Percentiles rank a stretch among this genome's conserved stretches.
Evolutionary conservation across 2,888 invertebrate genomes (phyloP).

Genomic region (Nemapogon koenigi): DNA sequence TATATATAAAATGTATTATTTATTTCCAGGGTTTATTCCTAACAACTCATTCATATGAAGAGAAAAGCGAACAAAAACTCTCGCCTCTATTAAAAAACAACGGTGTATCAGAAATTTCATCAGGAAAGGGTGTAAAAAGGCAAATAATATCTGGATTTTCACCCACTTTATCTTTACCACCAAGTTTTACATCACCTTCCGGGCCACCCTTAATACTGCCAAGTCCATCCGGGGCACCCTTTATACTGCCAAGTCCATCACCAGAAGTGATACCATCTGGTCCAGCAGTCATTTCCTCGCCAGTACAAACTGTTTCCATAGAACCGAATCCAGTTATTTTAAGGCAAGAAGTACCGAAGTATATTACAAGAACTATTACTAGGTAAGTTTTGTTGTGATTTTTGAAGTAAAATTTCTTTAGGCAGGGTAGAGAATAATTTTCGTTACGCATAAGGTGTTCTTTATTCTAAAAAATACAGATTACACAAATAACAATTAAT

Average conservation of each 20-base stretch:
- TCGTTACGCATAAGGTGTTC: too few species aligned
- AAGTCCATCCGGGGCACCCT: background rate
- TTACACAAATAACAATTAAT: too few species aligned
- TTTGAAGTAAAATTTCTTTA: too few species aligned
- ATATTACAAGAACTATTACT: conserved; percentile 50
- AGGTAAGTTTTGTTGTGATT: too few species aligned
- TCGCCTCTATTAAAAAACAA: conserved; percentile 38
- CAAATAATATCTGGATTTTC: conserved; percentile 24
- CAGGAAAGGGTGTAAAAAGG: conserved; percentile 42
- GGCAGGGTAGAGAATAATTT: too few species aligned
- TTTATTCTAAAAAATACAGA: too few species aligned
- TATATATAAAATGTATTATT: conserved; percentile 10
- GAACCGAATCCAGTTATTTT: conserved; percentile 52
- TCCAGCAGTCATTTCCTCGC: conserved; percentile 34
- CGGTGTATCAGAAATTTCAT: conserved; percentile 38
- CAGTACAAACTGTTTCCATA: conserved; percentile 25
- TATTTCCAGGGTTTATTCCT: conserved; percentile 44
- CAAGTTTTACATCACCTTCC: conserved; percentile 3
- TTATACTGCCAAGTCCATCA: background rate
- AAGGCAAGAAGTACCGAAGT: conserved; percentile 50
- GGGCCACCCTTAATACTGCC: background rate
- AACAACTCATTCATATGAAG: conserved; percentile 39
- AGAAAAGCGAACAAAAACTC: conserved; percentile 37
- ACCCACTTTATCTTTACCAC: background rate
- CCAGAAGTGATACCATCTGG: conserved; percentile 17